Evolutionary conservation across 2,888 invertebrate species (phyloP).

Genomic region (Rhingia rostrata): DNA sequence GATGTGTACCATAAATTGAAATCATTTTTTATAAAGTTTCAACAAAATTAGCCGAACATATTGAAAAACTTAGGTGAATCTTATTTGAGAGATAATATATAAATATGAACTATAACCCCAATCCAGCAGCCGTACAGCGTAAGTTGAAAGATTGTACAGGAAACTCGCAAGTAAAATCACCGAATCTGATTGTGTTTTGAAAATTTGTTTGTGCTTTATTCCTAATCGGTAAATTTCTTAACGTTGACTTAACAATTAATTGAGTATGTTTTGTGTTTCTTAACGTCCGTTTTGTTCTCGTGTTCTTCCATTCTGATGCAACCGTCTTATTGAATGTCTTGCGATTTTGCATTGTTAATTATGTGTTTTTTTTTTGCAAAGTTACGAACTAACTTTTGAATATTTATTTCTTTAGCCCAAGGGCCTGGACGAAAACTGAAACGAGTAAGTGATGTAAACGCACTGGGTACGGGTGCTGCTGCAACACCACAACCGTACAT

Average conservation of each 20-base stretch:
- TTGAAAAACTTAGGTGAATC: slow-evolving; percentile 29
- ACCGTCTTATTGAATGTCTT: slow-evolving; percentile 75
- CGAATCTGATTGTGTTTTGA: slow-evolving; percentile 33
- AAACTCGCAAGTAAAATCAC: slow-evolving; percentile 78
- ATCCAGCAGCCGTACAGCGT: slow-evolving; percentile 81
- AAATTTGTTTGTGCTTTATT: slow-evolving; percentile 1
- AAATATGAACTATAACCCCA: slow-evolving; percentile 82
- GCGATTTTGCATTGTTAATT: slow-evolving; percentile 76
- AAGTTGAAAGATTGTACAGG: slow-evolving; percentile 82
- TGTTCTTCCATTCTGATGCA: slow-evolving; percentile 25
- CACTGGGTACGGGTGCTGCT: slow-evolving; percentile 85
- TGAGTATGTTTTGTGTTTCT: neutral
- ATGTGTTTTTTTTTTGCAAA: neutral
- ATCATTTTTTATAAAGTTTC: slow-evolving; percentile 43
- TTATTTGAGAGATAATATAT: slow-evolving; percentile 30
- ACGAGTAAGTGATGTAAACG: slow-evolving; percentile 88
- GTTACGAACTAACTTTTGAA: slow-evolving; percentile 42
- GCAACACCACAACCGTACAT: slow-evolving; percentile 78
- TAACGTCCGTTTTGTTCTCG: neutral
- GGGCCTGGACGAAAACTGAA: slow-evolving; percentile 82
- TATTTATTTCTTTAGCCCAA: slow-evolving; percentile 76
- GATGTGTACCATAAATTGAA: slow-evolving; percentile 74
- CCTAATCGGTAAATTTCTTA: neutral
- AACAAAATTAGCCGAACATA: slow-evolving; percentile 18
- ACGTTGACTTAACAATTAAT: neutral